A percentile compares a stretch with the other conserved stretches of the same genome.
Conservation (phyloP, 2,888 invertebrate genomes). For the Pseudococcus longispinus region DNA sequence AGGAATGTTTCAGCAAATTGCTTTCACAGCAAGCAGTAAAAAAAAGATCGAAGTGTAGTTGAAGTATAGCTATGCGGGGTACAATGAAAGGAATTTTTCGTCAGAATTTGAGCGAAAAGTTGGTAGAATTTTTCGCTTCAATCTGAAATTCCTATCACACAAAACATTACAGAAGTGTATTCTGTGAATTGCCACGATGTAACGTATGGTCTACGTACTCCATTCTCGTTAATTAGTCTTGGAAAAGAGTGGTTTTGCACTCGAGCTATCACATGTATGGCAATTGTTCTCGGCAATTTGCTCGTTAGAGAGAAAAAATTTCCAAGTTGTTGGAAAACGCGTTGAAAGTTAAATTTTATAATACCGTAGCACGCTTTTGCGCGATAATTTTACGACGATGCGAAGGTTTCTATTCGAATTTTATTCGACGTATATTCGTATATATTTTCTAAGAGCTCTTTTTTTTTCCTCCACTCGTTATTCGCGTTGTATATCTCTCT, state of each 20-base stretch:
- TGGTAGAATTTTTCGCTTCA: neutral
- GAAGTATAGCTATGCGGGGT: too few species aligned
- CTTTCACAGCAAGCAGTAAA: too few species aligned
- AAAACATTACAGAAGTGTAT: neutral
- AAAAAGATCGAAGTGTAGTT: too few species aligned
- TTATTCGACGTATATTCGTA: neutral
- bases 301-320: neutral
- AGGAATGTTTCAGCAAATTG: too few species aligned
- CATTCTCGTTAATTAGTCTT: neutral
- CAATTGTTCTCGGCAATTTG: neutral
- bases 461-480: neutral
- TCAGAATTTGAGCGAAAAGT: too few species aligned
- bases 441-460: neutral
- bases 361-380: neutral
- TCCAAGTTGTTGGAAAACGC: neutral
- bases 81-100: too few species aligned
- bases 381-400: neutral
- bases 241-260: neutral
- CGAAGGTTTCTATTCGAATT: neutral
- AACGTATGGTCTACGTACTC: neutral
- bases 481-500: neutral
- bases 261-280: neutral
- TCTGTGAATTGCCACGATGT: neutral
- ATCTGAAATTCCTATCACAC: neutral
- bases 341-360: neutral